Conservation (phyloP, 2,888 invertebrate species). For the Patella ulyssiponensis region DNA sequence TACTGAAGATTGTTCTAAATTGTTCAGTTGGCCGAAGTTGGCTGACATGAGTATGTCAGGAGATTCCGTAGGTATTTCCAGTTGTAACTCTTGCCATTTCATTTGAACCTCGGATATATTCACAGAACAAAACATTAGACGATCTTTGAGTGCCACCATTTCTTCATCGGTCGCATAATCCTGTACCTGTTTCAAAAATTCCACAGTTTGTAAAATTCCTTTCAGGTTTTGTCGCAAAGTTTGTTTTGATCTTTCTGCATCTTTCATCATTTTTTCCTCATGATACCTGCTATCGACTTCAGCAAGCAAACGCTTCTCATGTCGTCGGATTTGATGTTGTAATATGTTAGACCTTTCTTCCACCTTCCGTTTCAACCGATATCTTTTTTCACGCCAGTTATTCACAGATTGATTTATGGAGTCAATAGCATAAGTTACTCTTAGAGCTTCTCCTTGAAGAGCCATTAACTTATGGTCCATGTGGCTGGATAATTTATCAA, state of each 20-base stretch:
- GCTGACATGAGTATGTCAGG: constrained; percentile 31
- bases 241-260: constrained; percentile 30
- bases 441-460: constrained; percentile 45
- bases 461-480: constrained; percentile 30
- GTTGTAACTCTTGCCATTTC: constrained; percentile 27
- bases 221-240: constrained; percentile 36
- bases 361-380: constrained; percentile 40
- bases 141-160: constrained; percentile 29
- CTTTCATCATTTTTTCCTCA: constrained; percentile 33
- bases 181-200: constrained; percentile 36
- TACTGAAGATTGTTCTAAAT: constrained; percentile 8
- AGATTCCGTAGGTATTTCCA: constrained; percentile 24
- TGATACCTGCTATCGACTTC: constrained; percentile 42
- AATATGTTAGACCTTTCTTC: constrained; percentile 48
- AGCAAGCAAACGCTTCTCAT: constrained; percentile 50
- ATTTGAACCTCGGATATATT: constrained; percentile 33
- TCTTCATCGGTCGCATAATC: constrained; percentile 37
- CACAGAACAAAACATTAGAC: constrained; percentile 30
- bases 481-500: neutral
- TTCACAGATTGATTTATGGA: constrained; percentile 42
- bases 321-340: constrained; percentile 45
- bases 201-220: constrained; percentile 37
- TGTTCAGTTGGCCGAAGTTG: constrained; percentile 35
- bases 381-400: constrained; percentile 42
- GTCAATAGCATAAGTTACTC: constrained; percentile 42